Evolutionary conservation across 2,888 invertebrate genomes (phyloP), one percentile per base, ranked within the genome.

Genomic region (Xanthorhoe designata): DNA sequence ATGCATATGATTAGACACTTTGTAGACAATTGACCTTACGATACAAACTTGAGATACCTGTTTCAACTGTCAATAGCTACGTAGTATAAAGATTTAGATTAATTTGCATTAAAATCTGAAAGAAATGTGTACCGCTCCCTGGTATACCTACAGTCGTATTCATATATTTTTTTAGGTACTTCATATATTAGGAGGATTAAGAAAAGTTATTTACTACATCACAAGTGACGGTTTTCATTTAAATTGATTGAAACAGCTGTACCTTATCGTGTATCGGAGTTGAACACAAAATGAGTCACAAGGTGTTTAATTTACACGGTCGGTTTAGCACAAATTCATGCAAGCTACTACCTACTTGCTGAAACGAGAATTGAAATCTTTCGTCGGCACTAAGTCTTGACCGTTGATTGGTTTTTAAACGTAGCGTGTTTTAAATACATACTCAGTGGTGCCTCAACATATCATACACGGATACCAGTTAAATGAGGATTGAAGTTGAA

Each of bases 401-500:
- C 24, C 32, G 4, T 32, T 32, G 5, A 32, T 32, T 32, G 32
- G 1, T 42, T 42, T 42, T 42, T 13, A 2, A 13, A 13, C 13
- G 10, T 10, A 38, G 10, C 13, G 10, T 47, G 7, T 47, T 15
- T 47, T 47, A 5, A 2, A 47, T 47, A 17, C 17, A 15, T 47
- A 42, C 38, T 13, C 13, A 42, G 29, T 47, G 45, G 8, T 24
- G 32, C 35, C 19, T 24, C 13, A 8, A 15, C n/a, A 32, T 59
- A 35, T 38, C n/a, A 51, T 24, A 50, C 29, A 63, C 63, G 53
- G 53, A 64, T 65, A 68, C 69, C 38, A 32, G 56, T 55, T 64
- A 68, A 69, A 74, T 38, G 62, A 69, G 69, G 73, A 72, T 75
- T 77, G 73, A 76, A 79, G 78, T 79, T 78, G 77, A 78, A 71